A percentile compares a stretch with the other conserved stretches of the same genome.
Conservation (phyloP, 2,888 invertebrate species). For the Strigamia transsilvanica region DNA sequence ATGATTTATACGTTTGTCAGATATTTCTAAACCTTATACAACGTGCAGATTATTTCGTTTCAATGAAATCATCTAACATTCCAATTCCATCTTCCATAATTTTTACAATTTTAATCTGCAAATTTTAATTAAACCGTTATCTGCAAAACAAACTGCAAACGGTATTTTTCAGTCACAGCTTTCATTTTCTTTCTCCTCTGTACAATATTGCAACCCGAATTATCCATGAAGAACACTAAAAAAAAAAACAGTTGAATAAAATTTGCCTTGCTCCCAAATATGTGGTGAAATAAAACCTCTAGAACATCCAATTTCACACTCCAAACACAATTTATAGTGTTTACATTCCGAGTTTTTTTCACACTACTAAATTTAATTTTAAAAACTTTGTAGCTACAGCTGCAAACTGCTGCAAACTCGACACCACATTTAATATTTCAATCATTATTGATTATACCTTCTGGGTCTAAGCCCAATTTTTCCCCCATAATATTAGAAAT, state of each 20-base stretch:
- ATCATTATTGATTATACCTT: no score
- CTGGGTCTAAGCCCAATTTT: no score
- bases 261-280: not conserved
- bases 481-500: no score
- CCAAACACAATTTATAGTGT: not conserved
- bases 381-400: no score
- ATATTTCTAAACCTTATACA: no score
- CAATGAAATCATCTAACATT: not conserved
- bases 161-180: not conserved
- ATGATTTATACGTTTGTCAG: no score
- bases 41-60: no score
- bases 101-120: not conserved
- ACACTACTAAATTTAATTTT: no score
- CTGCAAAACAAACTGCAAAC: not conserved
- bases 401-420: no score
- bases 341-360: no score
- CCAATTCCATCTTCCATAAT: not conserved
- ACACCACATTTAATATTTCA: no score
- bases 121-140: not conserved
- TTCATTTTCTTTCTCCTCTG: not conserved
- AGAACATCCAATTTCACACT: not conserved
- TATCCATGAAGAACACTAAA: slow-evolving; percentile 10
- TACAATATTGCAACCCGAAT: slow-evolving; percentile 5
- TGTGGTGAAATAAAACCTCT: not conserved
- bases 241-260: not conserved